Conservation (phyloP, 2,888 invertebrate genomes). For the Andrena marginata region DNA sequence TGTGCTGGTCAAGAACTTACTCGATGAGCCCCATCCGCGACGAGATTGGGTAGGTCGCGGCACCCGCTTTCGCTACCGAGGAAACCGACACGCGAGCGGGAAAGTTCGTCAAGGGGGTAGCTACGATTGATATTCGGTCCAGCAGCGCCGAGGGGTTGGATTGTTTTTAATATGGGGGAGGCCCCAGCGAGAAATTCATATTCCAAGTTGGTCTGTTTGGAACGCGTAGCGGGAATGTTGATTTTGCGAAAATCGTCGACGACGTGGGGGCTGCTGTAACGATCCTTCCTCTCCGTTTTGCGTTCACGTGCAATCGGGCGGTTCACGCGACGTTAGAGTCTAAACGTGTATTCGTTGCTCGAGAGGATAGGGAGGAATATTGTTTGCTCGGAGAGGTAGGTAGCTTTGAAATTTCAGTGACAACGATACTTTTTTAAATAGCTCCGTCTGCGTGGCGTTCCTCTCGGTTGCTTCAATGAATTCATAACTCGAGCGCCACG, state of each 20-base stretch:
- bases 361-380: too few species aligned
- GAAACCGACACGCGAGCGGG: constrained; percentile 20
- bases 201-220: background rate
- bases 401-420: too few species aligned
- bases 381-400: too few species aligned
- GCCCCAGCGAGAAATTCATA: constrained; percentile 33
- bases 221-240: background rate
- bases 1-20: constrained; percentile 62
- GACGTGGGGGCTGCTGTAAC: background rate
- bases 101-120: constrained; percentile 23
- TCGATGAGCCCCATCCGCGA: constrained; percentile 42
- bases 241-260: constrained; percentile 20
- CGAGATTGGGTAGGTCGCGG: constrained; percentile 45
- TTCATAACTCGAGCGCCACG: background rate
- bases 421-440: background rate
- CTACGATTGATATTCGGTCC: constrained; percentile 31
- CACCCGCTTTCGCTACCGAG: constrained; percentile 12
- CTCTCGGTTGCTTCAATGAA: background rate
- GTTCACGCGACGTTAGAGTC: background rate
- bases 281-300: too few species aligned
- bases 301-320: background rate
- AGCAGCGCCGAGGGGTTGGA: background rate
- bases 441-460: background rate
- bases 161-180: constrained; percentile 41
- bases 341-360: too few species aligned